Evolutionary conservation across 2,888 invertebrate species (phyloP).

Genomic region (Lasioglossum villosulum): DNA sequence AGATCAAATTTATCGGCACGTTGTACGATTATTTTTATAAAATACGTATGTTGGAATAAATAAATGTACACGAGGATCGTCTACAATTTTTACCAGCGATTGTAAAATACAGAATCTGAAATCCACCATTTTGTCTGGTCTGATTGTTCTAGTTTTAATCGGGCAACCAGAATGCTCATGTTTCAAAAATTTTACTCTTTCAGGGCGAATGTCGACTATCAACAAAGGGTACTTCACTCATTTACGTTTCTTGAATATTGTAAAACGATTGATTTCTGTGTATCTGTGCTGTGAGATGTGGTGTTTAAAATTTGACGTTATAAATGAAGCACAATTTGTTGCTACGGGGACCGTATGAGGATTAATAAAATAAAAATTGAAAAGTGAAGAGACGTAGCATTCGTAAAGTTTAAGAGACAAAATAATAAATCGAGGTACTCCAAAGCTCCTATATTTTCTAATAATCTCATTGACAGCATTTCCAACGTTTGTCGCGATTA

Average conservation of each 20-base stretch:
- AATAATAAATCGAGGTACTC: slow-evolving; percentile 30
- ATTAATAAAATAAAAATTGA: neutral
- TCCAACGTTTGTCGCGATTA: neutral
- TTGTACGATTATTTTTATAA: neutral
- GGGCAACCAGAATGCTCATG: too few relatives aligned
- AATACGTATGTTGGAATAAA: neutral
- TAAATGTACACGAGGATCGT: too few relatives aligned
- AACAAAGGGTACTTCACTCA: too few relatives aligned
- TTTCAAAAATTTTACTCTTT: too few relatives aligned
- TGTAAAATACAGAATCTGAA: too few relatives aligned
- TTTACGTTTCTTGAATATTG: neutral
- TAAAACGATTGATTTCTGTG: neutral
- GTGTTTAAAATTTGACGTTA: too few relatives aligned
- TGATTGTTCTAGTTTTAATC: too few relatives aligned
- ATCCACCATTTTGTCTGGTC: too few relatives aligned
- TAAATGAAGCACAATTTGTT: too few relatives aligned
- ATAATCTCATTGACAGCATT: neutral
- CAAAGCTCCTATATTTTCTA: neutral
- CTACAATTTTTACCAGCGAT: too few relatives aligned
- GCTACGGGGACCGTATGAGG: neutral
- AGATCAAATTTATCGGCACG: too few relatives aligned
- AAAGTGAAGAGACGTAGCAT: neutral
- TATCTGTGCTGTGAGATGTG: neutral
- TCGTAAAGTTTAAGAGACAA: neutral
- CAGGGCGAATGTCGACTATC: too few relatives aligned